phyloP scores from a whole-genome alignment of 2,888 invertebrate genomes.

The Pterobdella sp. region DNA sequence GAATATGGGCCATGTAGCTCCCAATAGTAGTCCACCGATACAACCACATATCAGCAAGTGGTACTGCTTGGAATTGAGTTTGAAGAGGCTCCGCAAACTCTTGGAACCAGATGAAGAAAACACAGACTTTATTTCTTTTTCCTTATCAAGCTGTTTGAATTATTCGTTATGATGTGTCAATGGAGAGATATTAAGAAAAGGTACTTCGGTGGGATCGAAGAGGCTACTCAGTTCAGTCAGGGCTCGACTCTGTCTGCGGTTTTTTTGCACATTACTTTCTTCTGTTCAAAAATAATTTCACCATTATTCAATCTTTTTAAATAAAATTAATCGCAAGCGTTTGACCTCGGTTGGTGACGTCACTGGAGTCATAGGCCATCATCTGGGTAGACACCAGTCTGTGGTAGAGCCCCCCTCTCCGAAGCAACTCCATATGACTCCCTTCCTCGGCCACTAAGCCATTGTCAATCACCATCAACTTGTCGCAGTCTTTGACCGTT shows the following conservation, averaged over 20 bases:
- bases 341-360: too few relatives aligned
- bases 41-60: conserved; percentile 41
- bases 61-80: conserved; percentile 44
- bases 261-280: not conserved
- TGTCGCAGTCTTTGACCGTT: conserved; percentile 63
- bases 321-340: too few relatives aligned
- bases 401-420: conserved; percentile 45
- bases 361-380: too few relatives aligned
- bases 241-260: not conserved
- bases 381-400: conserved; percentile 50
- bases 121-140: not conserved
- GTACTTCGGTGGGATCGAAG: not conserved
- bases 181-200: not conserved
- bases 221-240: not conserved
- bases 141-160: not conserved
- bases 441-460: conserved; percentile 40
- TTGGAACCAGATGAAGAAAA: conserved; percentile 4
- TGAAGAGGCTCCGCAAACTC: conserved; percentile 17
- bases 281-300: too few relatives aligned
- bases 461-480: conserved; percentile 43
- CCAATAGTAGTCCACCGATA: conserved; percentile 44
- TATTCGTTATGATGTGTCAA: not conserved
- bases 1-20: conserved; percentile 49
- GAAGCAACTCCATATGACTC: conserved; percentile 39
- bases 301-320: too few relatives aligned